phyloP scores from a whole-genome alignment of 2,888 invertebrate genomes.

The Pocota personata region DNA sequence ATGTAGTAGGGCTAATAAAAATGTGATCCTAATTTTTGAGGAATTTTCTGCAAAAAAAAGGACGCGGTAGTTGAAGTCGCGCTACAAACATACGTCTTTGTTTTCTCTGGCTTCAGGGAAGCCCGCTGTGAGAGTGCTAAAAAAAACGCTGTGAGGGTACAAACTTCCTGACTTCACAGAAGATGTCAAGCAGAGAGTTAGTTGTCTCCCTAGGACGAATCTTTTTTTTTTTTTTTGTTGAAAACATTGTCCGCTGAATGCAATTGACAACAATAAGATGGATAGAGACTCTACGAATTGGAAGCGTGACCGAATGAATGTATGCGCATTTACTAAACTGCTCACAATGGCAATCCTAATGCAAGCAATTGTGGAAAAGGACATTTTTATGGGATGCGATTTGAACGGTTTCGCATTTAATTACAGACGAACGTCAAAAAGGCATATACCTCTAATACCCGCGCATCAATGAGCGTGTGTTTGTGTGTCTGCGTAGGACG shows the following conservation, averaged over 20 bases:
- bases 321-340: slow-evolving; percentile 1
- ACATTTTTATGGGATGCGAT: slow-evolving; percentile 66
- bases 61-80: slow-evolving; percentile 58
- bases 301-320: slow-evolving; percentile 65
- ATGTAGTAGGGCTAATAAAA: slow-evolving; percentile 59
- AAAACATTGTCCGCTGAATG: slow-evolving; percentile 47
- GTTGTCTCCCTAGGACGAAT: slow-evolving; percentile 20
- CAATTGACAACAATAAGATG: slow-evolving; percentile 42
- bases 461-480: neutral
- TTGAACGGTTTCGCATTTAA: slow-evolving; percentile 67
- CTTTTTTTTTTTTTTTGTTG: neutral
- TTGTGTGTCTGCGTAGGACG: slow-evolving; percentile 10
- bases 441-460: slow-evolving; percentile 4
- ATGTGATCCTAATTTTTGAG: slow-evolving; percentile 65
- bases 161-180: slow-evolving; percentile 59
- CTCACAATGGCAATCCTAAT: slow-evolving; percentile 58
- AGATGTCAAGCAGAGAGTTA: slow-evolving; percentile 56
- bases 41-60: slow-evolving; percentile 43
- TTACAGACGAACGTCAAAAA: slow-evolving; percentile 50
- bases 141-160: slow-evolving; percentile 53
- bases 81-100: slow-evolving; percentile 32
- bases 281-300: slow-evolving; percentile 24
- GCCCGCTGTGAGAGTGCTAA: slow-evolving; percentile 49
- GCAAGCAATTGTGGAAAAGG: slow-evolving; percentile 62
- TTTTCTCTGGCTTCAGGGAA: neutral